These are phyloP conservation scores for Orientallactaga bullata DNA, from an alignment of 2,113 vertebrate genomes.

Conservation along the genomic window DNA sequence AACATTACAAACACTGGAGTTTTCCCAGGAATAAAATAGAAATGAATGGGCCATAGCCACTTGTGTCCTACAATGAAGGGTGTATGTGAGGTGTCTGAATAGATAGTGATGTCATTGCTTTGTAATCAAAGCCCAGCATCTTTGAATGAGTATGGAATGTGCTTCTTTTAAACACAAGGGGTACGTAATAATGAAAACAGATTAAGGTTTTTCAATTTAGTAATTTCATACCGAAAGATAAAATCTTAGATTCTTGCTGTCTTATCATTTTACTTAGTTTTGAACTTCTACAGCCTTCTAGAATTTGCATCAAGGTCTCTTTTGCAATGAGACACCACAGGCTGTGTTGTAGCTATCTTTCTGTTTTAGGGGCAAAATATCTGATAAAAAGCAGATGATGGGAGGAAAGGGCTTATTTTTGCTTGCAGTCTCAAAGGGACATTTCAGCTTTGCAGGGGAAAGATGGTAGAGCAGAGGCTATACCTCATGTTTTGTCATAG, in stretches of 20 bases:
- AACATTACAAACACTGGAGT: conserved; percentile 39
- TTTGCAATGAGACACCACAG: too few species aligned
- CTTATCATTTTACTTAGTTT: conserved; percentile 34
- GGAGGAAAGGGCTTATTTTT: too few species aligned
- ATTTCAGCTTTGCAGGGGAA: too few species aligned
- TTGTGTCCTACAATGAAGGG: conserved; percentile 20
- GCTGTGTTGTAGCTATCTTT: too few species aligned
- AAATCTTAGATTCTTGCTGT: background rate
- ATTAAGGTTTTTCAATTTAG: conserved; percentile 10
- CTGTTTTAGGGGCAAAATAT: too few species aligned
- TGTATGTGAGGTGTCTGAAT: background rate
- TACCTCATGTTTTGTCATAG: too few species aligned
- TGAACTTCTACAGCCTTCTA: background rate
- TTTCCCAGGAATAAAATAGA: conserved; percentile 54
- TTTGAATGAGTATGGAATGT: background rate
- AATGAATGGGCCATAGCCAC: conserved; percentile 57
- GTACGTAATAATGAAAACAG: background rate
- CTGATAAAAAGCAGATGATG: too few species aligned
- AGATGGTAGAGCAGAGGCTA: too few species aligned
- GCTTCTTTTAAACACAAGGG: background rate
- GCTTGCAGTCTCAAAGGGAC: too few species aligned
- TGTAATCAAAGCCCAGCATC: background rate
- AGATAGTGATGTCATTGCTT: background rate
- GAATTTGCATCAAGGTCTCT: background rate
- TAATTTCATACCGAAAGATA: background rate